Base-by-base conservation (phyloP, 2,797 vertebrate genomes). In the Nothura maculosa region DNA sequence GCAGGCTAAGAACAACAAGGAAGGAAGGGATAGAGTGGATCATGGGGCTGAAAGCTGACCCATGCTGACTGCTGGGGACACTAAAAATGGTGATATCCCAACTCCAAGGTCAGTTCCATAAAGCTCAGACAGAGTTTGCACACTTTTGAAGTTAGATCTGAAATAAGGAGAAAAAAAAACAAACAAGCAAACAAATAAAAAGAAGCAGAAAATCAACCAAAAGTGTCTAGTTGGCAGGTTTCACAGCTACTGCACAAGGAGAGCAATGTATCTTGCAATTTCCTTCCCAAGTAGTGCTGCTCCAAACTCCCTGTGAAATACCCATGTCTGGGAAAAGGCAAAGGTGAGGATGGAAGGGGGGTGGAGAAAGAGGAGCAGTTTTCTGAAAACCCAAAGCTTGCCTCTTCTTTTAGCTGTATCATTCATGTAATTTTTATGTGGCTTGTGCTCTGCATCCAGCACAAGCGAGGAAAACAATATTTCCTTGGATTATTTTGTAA, bases 401-500 rank as follows among this genome's bases (percentile, higher is more conserved):
- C 13, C 6, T 89, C 36, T 25, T 68, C 6, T 43, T 76, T 55
- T 6, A 72, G 14, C 17, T 69, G 40, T 19, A 42, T 32, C n/a
- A n/a, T n/a, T n/a, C 13, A 0, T 1, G 77, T 57, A 20, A 9
- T 50, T 66, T 84, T 79, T 13, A 12, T 10, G 9, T 10, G 6
- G 34, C 13, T 69, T 69, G 5, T 16, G 6, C 6, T 57, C 32
- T 52, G 38, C 64, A 9, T 34, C 6, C 15, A 16, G 21, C 27
- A 21, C 16, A 67, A 85, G 67, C 1, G 34, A 15, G 34, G 45
- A 25, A 62, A 54, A 4, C 27, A 32, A 4, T 20, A 66, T 14
- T 34, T 48, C 24, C 10, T 12, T 8, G 15, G 20, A 22, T 17
- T 18, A 0, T 30, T 19, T 47, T n/a, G 48, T 13, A 15, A 22